Evolutionary conservation across 2,113 vertebrate genomes (phyloP).

Genomic region (Neodon shergylaensis): DNA sequence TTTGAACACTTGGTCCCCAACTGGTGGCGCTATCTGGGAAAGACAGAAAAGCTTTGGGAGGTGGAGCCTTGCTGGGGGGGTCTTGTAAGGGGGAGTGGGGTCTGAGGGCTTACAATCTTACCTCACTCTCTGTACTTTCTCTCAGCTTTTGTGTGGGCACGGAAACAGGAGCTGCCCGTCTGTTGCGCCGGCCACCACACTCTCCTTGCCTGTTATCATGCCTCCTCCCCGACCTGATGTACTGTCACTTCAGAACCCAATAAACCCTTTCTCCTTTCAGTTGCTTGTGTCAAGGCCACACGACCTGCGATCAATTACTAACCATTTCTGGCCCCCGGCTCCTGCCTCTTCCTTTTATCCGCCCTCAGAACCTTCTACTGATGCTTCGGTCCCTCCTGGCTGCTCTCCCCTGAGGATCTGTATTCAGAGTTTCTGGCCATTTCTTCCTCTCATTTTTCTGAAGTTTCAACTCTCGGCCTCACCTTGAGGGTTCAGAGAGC

Average conservation of each 20-base stretch:
- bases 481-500: not conserved
- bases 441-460: not conserved
- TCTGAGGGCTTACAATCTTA: too few species aligned
- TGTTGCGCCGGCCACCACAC: too few species aligned
- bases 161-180: too few species aligned
- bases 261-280: not conserved
- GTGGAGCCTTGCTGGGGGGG: not conserved
- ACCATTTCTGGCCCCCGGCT: not conserved
- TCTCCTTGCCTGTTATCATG: not conserved
- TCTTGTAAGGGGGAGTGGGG: too few species aligned
- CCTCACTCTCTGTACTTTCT: not conserved
- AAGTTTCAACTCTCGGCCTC: constrained; percentile 20
- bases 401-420: not conserved
- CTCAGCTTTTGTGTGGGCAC: not conserved
- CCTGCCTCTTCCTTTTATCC: not conserved
- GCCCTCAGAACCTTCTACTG: not conserved
- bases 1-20: not conserved
- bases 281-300: not conserved
- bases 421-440: not conserved
- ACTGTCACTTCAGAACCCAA: too few species aligned
- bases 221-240: too few species aligned
- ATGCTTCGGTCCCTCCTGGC: not conserved
- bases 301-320: not conserved
- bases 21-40: not conserved
- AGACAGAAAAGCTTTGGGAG: not conserved